phyloP scores from a whole-genome alignment of 2,888 invertebrate genomes.

The Drosophila merina region DNA sequence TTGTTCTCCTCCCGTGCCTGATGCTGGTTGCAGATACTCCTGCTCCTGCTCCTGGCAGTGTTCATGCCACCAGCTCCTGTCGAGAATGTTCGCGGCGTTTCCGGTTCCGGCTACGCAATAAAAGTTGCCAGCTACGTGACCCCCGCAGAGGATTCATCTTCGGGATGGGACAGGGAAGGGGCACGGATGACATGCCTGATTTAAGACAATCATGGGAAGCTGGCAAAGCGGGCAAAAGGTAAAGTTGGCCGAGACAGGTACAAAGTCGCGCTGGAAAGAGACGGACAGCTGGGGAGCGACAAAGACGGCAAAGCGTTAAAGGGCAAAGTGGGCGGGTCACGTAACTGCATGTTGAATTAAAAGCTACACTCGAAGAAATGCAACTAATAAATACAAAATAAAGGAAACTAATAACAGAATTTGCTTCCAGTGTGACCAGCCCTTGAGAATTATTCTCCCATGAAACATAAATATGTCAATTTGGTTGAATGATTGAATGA shows the following conservation, averaged over 20 bases:
- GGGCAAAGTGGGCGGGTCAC: conserved; percentile 44
- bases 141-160: conserved; percentile 12
- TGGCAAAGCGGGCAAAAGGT: not conserved
- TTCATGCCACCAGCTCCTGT: conserved; percentile 5
- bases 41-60: conserved; percentile 1
- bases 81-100: conserved; percentile 46
- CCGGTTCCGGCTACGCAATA: conserved; percentile 64
- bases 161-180: not conserved
- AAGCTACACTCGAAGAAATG: not conserved
- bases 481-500: conserved; percentile 41
- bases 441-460: conserved; percentile 2
- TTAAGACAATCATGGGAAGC: conserved; percentile 37
- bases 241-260: conserved; percentile 26
- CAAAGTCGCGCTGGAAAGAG: conserved; percentile 3
- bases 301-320: conserved; percentile 11
- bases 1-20: conserved; percentile 11
- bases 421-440: not conserved
- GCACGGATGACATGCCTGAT: conserved; percentile 21
- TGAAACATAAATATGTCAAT: conserved; percentile 51
- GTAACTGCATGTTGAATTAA: conserved; percentile 47
- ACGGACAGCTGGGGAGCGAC: not conserved
- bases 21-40: too few species aligned
- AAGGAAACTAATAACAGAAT: not conserved
- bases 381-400: too few species aligned
- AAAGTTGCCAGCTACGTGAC: conserved; percentile 69